phyloP scores from a whole-genome alignment of 2,888 invertebrate genomes.

The Pinctada fucata region DNA sequence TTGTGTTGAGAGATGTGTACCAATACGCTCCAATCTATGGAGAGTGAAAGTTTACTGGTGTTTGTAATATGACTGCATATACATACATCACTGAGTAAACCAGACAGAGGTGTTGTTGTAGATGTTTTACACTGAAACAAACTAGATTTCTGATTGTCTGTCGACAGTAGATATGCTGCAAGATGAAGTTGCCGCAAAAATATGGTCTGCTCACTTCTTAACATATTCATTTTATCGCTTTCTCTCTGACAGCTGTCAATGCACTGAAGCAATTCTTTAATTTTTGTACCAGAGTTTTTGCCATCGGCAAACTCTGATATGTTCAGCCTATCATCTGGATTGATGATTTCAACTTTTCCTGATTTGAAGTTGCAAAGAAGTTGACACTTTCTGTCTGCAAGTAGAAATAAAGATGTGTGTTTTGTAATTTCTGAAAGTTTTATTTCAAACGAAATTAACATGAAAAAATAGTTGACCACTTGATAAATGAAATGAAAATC shows the following conservation, averaged over 20 bases:
- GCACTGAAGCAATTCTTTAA: neutral
- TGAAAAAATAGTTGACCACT: no score
- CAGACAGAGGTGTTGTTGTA: neutral
- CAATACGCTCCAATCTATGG: constrained; percentile 46
- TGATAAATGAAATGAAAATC: no score
- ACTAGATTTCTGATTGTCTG: neutral
- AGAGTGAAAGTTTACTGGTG: constrained; percentile 37
- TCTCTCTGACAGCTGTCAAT: neutral
- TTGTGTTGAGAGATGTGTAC: constrained; percentile 19
- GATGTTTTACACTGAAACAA: neutral
- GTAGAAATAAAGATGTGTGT: no score
- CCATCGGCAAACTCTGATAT: neutral
- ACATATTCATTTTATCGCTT: neutral
- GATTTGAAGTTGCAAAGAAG: neutral
- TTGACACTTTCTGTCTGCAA: neutral
- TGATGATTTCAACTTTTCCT: neutral
- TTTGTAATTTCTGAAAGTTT: no score
- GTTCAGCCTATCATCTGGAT: neutral
- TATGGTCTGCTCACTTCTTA: neutral
- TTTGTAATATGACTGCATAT: constrained; percentile 45
- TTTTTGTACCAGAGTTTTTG: neutral
- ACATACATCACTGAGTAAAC: neutral
- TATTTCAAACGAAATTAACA: no score
- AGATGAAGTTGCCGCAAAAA: neutral
- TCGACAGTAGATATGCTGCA: neutral